These are phyloP conservation scores for Oceanites oceanicus DNA, from an alignment of 2,113 vertebrate species.

Conservation along the genomic window DNA sequence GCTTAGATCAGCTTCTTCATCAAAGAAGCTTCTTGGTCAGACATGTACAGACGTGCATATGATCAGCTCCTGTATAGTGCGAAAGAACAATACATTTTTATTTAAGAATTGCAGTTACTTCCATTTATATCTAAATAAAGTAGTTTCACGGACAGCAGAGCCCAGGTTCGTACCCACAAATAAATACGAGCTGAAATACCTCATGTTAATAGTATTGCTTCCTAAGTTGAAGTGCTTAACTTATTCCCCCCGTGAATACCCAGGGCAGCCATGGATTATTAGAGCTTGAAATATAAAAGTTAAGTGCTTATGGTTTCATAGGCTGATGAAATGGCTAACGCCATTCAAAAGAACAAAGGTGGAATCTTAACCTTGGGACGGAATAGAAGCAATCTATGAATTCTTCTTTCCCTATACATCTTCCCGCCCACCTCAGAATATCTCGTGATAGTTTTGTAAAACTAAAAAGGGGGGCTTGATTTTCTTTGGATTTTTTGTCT, in stretches of 20 bases:
- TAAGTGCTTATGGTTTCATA: not conserved
- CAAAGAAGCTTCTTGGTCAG: slow-evolving; percentile 64
- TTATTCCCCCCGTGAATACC: slow-evolving; percentile 23
- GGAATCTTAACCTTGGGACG: not conserved
- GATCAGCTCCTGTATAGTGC: slow-evolving; percentile 35
- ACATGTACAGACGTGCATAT: slow-evolving; percentile 53
- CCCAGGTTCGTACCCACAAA: slow-evolving; percentile 24
- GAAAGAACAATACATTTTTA: slow-evolving; percentile 56
- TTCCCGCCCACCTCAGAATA: not conserved
- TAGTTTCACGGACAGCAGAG: not conserved
- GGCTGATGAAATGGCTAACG: not conserved
- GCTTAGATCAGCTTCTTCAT: slow-evolving; percentile 57
- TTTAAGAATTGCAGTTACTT: slow-evolving; percentile 58
- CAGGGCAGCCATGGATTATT: slow-evolving; percentile 29
- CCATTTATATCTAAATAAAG: slow-evolving; percentile 59
- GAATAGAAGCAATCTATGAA: not conserved
- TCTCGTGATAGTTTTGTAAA: not conserved
- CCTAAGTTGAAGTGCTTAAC: not conserved
- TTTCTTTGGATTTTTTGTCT: not conserved
- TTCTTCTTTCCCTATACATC: not conserved
- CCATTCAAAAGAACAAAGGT: not conserved
- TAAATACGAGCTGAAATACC: slow-evolving; percentile 39
- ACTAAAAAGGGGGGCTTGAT: not conserved
- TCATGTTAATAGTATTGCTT: slow-evolving; percentile 23
- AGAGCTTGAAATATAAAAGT: slow-evolving; percentile 38